Conservation (phyloP, 1,140 invertebrate species). For the Drosophila malerkotliana region DNA sequence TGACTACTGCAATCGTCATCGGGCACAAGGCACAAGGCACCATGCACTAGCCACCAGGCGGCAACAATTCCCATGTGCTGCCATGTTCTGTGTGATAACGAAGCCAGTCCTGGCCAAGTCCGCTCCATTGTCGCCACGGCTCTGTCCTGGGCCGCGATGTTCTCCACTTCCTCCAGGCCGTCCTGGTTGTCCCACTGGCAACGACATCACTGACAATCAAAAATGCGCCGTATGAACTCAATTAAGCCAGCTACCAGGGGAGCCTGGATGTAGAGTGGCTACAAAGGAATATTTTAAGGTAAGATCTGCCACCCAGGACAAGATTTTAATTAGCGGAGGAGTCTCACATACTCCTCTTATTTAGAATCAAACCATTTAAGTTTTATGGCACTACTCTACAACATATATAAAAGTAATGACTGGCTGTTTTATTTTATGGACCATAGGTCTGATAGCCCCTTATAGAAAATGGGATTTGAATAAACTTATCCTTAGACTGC, state of each 20-base stretch:
- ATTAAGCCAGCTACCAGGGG: conserved; percentile 54
- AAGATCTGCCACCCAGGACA: not conserved
- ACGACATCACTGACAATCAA: conserved; percentile 64
- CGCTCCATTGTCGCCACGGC: conserved; percentile 54
- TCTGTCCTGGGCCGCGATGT: conserved; percentile 36
- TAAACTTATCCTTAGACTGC: conserved; percentile 18
- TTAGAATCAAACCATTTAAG: not conserved
- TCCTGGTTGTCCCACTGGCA: not conserved
- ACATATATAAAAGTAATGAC: not conserved
- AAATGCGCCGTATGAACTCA: conserved; percentile 73
- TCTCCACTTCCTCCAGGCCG: conserved; percentile 18
- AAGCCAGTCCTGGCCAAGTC: conserved; percentile 40
- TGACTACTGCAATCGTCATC: conserved; percentile 1
- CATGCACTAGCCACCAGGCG: conserved; percentile 25
- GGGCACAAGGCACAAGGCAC: too few relatives aligned
- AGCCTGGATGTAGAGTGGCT: not conserved
- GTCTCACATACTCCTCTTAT: too few relatives aligned
- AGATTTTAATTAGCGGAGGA: not conserved
- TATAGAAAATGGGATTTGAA: not conserved
- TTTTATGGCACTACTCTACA: not conserved
- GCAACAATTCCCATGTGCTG: conserved; percentile 78
- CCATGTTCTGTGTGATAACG: conserved; percentile 78
- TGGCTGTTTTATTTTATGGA: not conserved
- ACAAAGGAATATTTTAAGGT: not conserved
- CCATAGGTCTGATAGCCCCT: not conserved